Evolutionary conservation across 2,113 vertebrate species (phyloP), one percentile per base, ranked within the genome.

Genomic region (Carassius auratus): DNA sequence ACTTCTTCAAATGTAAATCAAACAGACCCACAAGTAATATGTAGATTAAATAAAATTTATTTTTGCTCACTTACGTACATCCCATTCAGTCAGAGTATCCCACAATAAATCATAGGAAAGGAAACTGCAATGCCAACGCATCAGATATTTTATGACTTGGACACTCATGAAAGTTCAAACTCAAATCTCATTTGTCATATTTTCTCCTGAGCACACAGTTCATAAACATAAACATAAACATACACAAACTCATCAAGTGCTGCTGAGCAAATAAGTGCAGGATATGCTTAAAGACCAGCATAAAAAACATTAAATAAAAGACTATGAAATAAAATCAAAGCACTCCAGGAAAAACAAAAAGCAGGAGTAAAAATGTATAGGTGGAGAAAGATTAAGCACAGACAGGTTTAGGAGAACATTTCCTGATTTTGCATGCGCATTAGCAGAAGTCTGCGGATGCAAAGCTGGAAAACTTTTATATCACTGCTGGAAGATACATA

Each of bases 251-350:
- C 30, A 45, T 3, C 26, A 83, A 61, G 76, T 38, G 59, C 50
- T 42, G n/a, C 38, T 13, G 8, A 30, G 7, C 1, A 77, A 59
- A 3, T 17, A 3, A 78, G 76, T 10, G 1, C 19, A 79, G 17
- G 1, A 17, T 30, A 12, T 50, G 38, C 45, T 86, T 30, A 10
- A 71, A 73, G 57, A 21, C 30, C 10, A 14, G 3, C 14, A 45
- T 64, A 85, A 62, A 87, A 75, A 13, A n/a, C 42, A 64, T 68
- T 1, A 68, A 85, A 55, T 48, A 21, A 85, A 87, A 30, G 9
- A 5, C 14, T 38, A 8, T 26, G 38, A 57, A 87, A 81, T 75
- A 30, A 84, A 76, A 76, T 68, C 6, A 84, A 76, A 76, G 4
- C 23, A 77, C 33, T 78, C 15, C 33, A 55, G 26, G 79, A 33